Percentiles rank a stretch among this genome's conserved stretches.
Conservation (phyloP, 1,140 invertebrate genomes). For the Drosophila kikkawai region DNA sequence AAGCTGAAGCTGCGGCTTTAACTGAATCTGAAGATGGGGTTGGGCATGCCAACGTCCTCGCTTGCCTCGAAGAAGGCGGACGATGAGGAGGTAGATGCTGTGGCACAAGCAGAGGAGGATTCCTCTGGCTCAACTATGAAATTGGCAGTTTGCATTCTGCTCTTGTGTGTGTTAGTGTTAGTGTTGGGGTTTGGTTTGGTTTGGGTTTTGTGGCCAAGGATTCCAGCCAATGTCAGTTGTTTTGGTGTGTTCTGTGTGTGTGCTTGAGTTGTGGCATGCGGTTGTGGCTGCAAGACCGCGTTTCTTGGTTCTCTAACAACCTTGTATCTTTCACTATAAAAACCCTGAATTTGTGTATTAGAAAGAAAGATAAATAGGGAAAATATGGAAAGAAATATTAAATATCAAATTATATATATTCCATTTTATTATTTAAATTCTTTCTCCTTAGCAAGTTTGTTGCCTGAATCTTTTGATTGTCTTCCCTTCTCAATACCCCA, state of each 20-base stretch:
- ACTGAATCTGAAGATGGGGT: conserved; percentile 26
- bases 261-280: conserved; percentile 66
- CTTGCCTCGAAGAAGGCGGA: not conserved
- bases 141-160: conserved; percentile 78
- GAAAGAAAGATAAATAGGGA: not conserved
- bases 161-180: conserved; percentile 37
- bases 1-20: conserved; percentile 19
- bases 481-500: conserved; percentile 1
- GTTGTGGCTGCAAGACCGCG: conserved; percentile 21
- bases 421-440: conserved; percentile 11
- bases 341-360: conserved; percentile 6
- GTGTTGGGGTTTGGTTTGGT: conserved; percentile 42
- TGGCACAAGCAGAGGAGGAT: conserved; percentile 32
- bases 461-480: conserved; percentile 65
- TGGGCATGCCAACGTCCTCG: conserved; percentile 70
- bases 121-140: conserved; percentile 68
- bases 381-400: conserved; percentile 18
- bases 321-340: conserved; percentile 49
- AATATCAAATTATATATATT: not conserved
- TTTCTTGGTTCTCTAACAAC: conserved; percentile 1
- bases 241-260: conserved; percentile 31
- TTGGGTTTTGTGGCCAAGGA: conserved; percentile 58
- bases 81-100: conserved; percentile 16
- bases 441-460: conserved; percentile 51
- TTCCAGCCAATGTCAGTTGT: conserved; percentile 64